Conservation (phyloP, 2,888 invertebrate species). For the Tetragonula carbonaria region DNA sequence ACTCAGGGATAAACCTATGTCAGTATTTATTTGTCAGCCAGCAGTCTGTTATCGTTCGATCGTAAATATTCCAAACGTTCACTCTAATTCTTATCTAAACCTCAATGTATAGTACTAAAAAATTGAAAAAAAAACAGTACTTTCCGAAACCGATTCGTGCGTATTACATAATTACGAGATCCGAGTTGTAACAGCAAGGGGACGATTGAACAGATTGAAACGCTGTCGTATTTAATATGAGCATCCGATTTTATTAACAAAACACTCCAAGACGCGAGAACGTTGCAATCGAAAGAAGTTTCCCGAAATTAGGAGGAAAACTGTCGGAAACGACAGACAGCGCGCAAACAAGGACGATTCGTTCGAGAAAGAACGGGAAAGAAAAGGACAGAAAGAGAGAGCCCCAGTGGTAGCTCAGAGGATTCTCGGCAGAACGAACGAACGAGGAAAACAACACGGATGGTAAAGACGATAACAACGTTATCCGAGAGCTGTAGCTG, state of each 20-base stretch:
- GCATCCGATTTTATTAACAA: not conserved
- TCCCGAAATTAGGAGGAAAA: not conserved
- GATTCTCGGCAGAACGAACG: not conserved
- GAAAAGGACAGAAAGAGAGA: too few relatives aligned
- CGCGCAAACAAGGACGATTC: not conserved
- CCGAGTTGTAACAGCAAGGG: not conserved
- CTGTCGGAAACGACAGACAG: not conserved
- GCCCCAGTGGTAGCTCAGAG: too few relatives aligned
- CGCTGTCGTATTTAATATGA: too few relatives aligned
- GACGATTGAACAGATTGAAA: not conserved
- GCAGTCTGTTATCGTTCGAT: too few relatives aligned
- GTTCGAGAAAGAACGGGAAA: not conserved
- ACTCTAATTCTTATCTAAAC: too few relatives aligned
- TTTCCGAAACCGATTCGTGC: too few relatives aligned
- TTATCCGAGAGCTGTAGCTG: not conserved
- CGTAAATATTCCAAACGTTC: too few relatives aligned
- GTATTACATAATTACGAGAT: not conserved
- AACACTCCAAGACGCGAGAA: not conserved
- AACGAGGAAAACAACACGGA: slow-evolving; percentile 7
- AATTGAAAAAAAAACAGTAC: too few relatives aligned
- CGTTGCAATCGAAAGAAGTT: not conserved
- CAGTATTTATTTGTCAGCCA: too few relatives aligned
- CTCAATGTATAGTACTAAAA: too few relatives aligned
- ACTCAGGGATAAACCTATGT: too few relatives aligned
- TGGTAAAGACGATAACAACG: slow-evolving; percentile 18